Conservation (phyloP, 2,113 vertebrate species). For the Mohoua ochrocephala region DNA sequence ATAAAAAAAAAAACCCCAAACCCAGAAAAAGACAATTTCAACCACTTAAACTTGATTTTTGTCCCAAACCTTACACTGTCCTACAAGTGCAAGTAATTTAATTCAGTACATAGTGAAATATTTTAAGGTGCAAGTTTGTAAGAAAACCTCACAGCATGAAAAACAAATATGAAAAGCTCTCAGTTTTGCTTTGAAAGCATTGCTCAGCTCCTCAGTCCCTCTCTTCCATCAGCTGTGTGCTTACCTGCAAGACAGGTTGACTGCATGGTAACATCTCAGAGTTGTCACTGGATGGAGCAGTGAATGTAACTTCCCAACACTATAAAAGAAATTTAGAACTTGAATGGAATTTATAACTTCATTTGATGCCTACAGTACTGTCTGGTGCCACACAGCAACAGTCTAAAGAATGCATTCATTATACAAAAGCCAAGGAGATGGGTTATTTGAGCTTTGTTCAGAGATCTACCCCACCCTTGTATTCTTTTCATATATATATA, state of each 20-base stretch:
- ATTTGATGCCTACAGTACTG: neutral
- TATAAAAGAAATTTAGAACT: neutral
- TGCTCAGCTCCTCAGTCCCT: neutral
- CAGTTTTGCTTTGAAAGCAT: neutral
- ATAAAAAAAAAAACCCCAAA: neutral
- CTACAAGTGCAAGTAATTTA: neutral
- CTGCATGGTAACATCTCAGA: neutral
- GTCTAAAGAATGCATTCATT: neutral
- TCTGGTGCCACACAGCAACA: neutral
- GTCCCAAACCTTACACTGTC: neutral
- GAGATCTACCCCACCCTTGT: neutral
- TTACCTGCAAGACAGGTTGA: neutral
- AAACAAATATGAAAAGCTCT: neutral
- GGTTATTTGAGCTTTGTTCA: neutral
- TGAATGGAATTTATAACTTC: constrained; percentile 11
- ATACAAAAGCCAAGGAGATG: neutral
- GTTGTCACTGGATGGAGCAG: neutral
- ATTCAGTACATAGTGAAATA: neutral
- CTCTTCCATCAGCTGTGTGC: neutral
- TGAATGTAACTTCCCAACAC: neutral
- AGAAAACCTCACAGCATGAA: neutral
- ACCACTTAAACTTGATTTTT: neutral
- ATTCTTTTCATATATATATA: neutral
- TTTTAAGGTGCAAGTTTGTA: neutral
- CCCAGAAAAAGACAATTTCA: neutral